Conservation (phyloP, 92 coral and sea anemone genomes). For the Zoanthus sansibaricus region DNA sequence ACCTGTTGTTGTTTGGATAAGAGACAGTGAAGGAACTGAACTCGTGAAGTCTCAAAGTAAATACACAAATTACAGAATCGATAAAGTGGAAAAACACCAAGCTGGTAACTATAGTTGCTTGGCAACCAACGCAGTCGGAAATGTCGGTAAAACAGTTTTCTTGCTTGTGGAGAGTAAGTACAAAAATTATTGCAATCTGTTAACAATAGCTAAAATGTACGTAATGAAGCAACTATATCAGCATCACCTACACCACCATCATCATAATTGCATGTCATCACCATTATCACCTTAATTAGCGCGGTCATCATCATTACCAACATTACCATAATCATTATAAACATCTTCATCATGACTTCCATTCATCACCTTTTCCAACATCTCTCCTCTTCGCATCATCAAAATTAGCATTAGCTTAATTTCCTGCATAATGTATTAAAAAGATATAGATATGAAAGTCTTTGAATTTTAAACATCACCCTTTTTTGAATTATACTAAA, state of each 20-base stretch:
- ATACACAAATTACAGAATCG: background rate
- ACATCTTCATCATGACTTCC: no score
- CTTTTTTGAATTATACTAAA: no score
- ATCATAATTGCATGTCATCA: background rate
- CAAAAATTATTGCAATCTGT: background rate
- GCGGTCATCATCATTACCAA: background rate
- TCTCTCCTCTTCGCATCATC: no score
- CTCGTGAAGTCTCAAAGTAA: background rate
- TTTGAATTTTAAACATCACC: no score
- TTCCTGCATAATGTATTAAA: no score
- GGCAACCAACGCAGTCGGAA: background rate
- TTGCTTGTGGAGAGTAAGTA: slow-evolving; percentile 7
- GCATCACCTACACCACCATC: no score
- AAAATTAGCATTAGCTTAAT: no score
- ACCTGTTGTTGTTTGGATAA: slow-evolving; percentile 8
- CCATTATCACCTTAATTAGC: background rate
- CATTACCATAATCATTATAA: no score
- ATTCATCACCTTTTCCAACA: no score
- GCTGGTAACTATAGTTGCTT: slow-evolving; percentile 6
- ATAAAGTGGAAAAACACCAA: background rate
- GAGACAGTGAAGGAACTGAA: background rate
- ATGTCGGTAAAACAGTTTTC: background rate
- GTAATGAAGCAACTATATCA: background rate
- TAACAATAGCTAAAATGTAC: background rate
- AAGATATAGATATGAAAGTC: no score